Conservation (phyloP, 2,113 vertebrate genomes). For the Vulpes lagopus region DNA sequence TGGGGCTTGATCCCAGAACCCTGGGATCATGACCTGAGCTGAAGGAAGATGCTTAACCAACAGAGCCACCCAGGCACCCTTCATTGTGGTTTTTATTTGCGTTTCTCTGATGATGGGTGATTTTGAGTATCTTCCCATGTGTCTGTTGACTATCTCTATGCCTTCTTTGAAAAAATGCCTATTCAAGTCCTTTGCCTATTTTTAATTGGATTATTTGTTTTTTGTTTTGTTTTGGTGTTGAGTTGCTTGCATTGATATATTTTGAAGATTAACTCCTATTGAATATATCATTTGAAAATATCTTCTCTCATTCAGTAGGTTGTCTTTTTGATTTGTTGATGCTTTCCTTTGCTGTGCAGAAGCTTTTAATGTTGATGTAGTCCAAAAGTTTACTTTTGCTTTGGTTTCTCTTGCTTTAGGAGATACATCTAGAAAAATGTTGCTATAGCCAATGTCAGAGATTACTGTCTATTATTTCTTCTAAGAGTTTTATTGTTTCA, state of each 20-base stretch:
- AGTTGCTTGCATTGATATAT: neutral
- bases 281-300: neutral
- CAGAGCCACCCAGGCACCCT: too few relatives aligned
- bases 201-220: neutral
- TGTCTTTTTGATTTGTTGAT: neutral
- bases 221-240: neutral
- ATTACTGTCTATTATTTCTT: neutral
- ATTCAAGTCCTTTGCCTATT: neutral
- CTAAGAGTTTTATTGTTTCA: neutral
- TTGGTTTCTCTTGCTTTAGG: neutral
- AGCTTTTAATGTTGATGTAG: neutral
- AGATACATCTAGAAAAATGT: neutral
- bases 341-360: neutral
- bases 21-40: too few relatives aligned
- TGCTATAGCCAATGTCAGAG: neutral
- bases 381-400: neutral
- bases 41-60: too few relatives aligned
- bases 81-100: neutral
- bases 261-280: neutral
- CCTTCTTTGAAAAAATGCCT: neutral
- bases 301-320: neutral
- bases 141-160: neutral
- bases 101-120: neutral
- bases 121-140: neutral
- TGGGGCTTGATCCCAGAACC: too few relatives aligned